phyloP scores from a whole-genome alignment of 2,797 vertebrate species.

The Acestrorhynchus altus region DNA sequence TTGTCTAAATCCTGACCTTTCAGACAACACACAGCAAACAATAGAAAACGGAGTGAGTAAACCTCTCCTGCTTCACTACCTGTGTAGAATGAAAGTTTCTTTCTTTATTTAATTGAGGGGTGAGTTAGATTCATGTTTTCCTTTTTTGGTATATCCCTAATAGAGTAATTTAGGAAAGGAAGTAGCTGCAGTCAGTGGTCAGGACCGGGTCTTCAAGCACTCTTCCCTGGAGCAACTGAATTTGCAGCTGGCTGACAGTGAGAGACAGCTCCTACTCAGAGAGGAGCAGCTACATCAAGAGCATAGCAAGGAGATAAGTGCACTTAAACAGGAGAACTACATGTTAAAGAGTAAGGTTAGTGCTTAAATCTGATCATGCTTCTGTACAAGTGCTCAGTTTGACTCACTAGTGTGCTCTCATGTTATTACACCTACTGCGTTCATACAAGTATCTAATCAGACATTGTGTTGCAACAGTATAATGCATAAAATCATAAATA shows the following conservation, averaged over 20 bases:
- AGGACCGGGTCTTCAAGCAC: conserved; percentile 39
- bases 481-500: too few species aligned
- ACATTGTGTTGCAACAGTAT: too few species aligned
- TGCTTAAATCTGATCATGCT: neutral
- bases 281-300: conserved; percentile 72
- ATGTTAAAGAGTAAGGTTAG: conserved; percentile 89
- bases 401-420: neutral
- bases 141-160: conserved; percentile 5
- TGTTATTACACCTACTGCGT: neutral
- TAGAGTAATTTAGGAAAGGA: conserved; percentile 48
- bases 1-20: conserved; percentile 32
- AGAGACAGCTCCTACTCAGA: conserved; percentile 74
- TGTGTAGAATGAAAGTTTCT: neutral
- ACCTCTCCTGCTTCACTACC: neutral
- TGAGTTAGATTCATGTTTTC: neutral
- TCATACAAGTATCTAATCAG: too few species aligned
- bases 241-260: conserved; percentile 75
- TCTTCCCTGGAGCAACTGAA: conserved; percentile 72
- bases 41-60: conserved; percentile 58
- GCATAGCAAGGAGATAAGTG: conserved; percentile 78
- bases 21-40: conserved; percentile 9
- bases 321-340: conserved; percentile 86
- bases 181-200: conserved; percentile 61
- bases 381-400: neutral
- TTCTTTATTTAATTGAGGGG: neutral